Evolutionary conservation across 2,797 vertebrate species (phyloP).

Genomic region (Sebastes jordani): DNA sequence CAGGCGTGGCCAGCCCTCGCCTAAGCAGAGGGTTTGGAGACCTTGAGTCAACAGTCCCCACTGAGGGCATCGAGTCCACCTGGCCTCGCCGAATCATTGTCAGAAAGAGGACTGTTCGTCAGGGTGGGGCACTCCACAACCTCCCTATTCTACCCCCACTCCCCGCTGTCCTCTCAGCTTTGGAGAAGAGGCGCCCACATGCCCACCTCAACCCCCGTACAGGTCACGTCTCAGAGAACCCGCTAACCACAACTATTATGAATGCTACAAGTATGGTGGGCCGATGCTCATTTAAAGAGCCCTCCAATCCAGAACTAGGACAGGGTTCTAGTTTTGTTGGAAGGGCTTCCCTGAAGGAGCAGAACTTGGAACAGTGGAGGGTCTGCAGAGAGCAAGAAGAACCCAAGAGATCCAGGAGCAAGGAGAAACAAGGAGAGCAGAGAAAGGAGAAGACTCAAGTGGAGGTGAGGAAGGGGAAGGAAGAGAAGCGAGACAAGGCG

Average conservation of each 20-base stretch:
- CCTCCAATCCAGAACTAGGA: slow-evolving; percentile 55
- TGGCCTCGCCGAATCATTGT: slow-evolving; percentile 84
- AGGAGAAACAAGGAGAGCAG: slow-evolving; percentile 51
- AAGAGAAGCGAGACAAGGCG: slow-evolving; percentile 33
- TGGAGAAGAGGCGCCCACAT: slow-evolving; percentile 79
- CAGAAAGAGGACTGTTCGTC: slow-evolving; percentile 83
- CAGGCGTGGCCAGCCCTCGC: slow-evolving; percentile 61
- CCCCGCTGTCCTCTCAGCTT: slow-evolving; percentile 79
- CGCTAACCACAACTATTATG: slow-evolving; percentile 52
- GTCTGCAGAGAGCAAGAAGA: slow-evolving; percentile 76
- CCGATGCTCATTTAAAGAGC: slow-evolving; percentile 80
- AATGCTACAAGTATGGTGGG: slow-evolving; percentile 67
- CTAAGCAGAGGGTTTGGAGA: slow-evolving; percentile 51
- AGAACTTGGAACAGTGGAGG: slow-evolving; percentile 81
- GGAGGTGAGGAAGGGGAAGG: slow-evolving; percentile 17
- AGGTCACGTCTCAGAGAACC: slow-evolving; percentile 77
- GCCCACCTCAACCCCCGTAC: slow-evolving; percentile 52
- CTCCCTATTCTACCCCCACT: slow-evolving; percentile 85
- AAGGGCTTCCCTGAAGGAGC: slow-evolving; percentile 74
- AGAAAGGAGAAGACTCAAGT: slow-evolving; percentile 41
- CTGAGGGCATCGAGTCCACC: slow-evolving; percentile 82
- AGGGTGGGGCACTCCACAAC: slow-evolving; percentile 84
- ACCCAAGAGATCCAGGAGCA: slow-evolving; percentile 51
- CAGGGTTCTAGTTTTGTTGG: slow-evolving; percentile 52
- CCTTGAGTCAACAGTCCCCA: slow-evolving; percentile 58